phyloP scores from a whole-genome alignment of 92 coral and sea anemone genomes.

The Porites divaricata region DNA sequence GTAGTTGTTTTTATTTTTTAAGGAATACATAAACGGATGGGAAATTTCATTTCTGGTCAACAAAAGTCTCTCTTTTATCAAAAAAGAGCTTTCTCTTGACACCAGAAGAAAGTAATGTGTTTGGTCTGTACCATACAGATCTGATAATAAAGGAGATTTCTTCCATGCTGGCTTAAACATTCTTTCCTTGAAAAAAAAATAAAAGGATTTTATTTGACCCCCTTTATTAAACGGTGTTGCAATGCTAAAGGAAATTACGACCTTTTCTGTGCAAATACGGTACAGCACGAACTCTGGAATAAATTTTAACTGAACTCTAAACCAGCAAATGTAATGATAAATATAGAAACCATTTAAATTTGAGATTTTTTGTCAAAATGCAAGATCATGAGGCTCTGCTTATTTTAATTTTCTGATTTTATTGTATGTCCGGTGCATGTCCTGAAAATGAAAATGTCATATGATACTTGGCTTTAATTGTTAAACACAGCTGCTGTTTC shows the following conservation, averaged over 20 bases:
- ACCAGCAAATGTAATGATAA: neutral
- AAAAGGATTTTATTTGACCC: neutral
- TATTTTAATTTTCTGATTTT: neutral
- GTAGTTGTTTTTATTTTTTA: too few relatives aligned
- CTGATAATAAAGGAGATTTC: too few relatives aligned
- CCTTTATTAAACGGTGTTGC: neutral
- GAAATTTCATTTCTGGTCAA: neutral
- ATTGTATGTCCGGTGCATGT: too few relatives aligned
- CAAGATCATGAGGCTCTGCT: too few relatives aligned
- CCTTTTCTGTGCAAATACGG: neutral
- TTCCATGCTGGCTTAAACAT: neutral
- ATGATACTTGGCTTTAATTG: neutral
- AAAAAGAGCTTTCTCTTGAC: too few relatives aligned
- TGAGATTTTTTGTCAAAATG: neutral
- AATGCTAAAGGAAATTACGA: neutral
- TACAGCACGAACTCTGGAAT: neutral
- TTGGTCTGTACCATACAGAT: too few relatives aligned
- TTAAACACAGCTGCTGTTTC: conserved; percentile 20
- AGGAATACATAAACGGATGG: too few relatives aligned
- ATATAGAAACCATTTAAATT: neutral
- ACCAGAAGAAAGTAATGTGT: too few relatives aligned
- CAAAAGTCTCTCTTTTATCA: neutral
- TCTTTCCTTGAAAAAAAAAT: neutral
- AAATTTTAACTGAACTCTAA: neutral
- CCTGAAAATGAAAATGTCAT: neutral